Conservation (phyloP, 2,888 invertebrate species). For the Oscheius sp. region DNA sequence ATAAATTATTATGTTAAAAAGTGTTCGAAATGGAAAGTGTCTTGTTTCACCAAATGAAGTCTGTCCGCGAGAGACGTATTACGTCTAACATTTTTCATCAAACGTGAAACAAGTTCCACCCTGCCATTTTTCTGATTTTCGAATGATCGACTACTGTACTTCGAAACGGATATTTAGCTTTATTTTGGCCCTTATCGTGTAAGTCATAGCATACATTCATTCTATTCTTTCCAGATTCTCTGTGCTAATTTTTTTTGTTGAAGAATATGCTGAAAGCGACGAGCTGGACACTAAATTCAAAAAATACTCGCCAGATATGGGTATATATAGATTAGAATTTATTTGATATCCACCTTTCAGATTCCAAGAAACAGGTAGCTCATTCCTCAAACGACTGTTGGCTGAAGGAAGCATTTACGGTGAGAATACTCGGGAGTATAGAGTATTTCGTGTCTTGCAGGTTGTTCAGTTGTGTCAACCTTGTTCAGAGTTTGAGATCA, state of each 20-base stretch:
- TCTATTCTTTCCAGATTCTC: slow-evolving; percentile 35
- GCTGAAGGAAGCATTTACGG: slow-evolving; percentile 40
- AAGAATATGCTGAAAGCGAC: slow-evolving; percentile 49
- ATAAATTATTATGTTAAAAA: too few relatives aligned
- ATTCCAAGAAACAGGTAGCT: not conserved
- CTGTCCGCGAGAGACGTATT: too few relatives aligned
- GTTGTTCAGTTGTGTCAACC: slow-evolving; percentile 30
- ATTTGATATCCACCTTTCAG: not conserved
- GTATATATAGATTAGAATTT: not conserved
- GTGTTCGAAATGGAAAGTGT: too few relatives aligned
- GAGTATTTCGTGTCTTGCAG: not conserved
- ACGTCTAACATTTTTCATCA: too few relatives aligned
- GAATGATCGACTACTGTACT: slow-evolving; percentile 30
- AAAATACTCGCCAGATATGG: slow-evolving; percentile 34
- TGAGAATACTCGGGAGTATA: slow-evolving; percentile 14
- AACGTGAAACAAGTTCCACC: too few relatives aligned
- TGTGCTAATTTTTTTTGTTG: slow-evolving; percentile 49
- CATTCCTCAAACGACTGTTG: slow-evolving; percentile 39
- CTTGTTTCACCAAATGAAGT: too few relatives aligned
- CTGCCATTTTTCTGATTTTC: too few relatives aligned
- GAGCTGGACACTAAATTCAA: slow-evolving; percentile 41
- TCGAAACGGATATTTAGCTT: slow-evolving; percentile 42
- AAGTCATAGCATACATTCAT: not conserved
- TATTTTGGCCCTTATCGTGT: slow-evolving; percentile 44
- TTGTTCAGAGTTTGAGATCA: slow-evolving; percentile 50